Base-by-base conservation (phyloP, 2,113 vertebrate genomes). In the Hirundichthys speculiger region DNA sequence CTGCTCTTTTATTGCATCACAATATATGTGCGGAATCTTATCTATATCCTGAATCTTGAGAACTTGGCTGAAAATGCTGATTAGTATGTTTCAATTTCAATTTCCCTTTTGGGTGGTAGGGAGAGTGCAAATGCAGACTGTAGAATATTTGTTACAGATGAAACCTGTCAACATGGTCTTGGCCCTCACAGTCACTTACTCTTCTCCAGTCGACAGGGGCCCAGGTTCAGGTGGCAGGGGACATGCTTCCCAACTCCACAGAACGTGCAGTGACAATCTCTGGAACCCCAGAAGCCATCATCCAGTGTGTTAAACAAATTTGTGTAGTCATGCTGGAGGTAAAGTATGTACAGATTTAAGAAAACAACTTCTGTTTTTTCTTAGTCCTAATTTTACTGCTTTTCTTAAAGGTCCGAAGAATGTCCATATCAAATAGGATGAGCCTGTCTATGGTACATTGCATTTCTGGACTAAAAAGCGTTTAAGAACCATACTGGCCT, bases 261-360 rank as follows among this genome's bases (percentile, higher is more conserved):
- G 97, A 99, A 87, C 93, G 97, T 76, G 97, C 97, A 0, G 97
- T 99, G 93, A 99, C 96, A 89, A 98, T 99, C 94, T 98, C 97
- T 48, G 97, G 97, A 79, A 99, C 96, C 48, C 97, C 97, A 27
- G 97, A 99, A 47, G 97, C 97, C 87, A 98, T 98, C 86, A 98
- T 98, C 92, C 97, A 99, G 86, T 99, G 97, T 88, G 96, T 99
- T 92, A 96, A 96, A 94, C 97, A 99, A 84, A 98, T 99, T 91
- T 99, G 97, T 94, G 96, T 99, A 91, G 96, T 98, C 90, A 98
- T 99, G 95, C 93, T 99, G 91, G 97, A 99, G 97, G 97, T 99
- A 95, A 67, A 86, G 91, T 92, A 73, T 91, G 82, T 80, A 8
- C 7, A 27, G 15, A 56, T 43, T 21, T 19, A 24, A 10, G 22